Conservation (phyloP, 2,797 vertebrate species). For the Sandelia bainsii region DNA sequence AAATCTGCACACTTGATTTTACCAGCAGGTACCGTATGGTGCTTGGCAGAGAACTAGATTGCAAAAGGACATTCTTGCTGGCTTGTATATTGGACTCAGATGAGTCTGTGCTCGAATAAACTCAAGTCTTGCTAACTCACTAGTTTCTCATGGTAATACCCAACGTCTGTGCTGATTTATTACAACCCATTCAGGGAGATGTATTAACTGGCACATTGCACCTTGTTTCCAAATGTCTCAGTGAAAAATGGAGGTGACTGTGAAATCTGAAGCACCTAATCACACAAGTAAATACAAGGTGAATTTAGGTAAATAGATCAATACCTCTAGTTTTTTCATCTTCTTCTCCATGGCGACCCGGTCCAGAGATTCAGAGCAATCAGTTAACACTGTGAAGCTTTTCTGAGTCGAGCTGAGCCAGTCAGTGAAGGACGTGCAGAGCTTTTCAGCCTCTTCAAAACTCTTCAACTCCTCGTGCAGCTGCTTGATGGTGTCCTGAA, state of each 20-base stretch:
- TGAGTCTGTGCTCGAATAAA: conserved; percentile 43
- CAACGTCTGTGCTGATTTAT: conserved; percentile 44
- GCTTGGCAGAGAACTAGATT: conserved; percentile 52
- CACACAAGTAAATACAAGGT: neutral
- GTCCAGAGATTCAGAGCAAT: conserved; percentile 87
- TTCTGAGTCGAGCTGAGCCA: conserved; percentile 90
- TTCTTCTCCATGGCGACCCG: conserved; percentile 90
- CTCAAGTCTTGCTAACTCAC: conserved; percentile 53
- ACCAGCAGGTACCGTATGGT: conserved; percentile 44
- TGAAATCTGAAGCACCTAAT: conserved; percentile 4
- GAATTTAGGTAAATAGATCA: neutral
- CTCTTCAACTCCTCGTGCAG: conserved; percentile 92
- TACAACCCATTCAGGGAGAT: conserved; percentile 41
- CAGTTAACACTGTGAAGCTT: conserved; percentile 85
- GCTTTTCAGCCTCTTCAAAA: conserved; percentile 90
- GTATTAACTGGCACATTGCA: conserved; percentile 2
- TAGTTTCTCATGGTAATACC: conserved; percentile 45
- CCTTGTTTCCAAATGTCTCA: conserved; percentile 20
- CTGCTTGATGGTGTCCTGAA: conserved; percentile 92
- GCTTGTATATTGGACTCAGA: conserved; percentile 44
- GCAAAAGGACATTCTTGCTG: conserved; percentile 52
- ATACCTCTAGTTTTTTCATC: conserved; percentile 94
- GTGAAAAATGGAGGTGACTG: conserved; percentile 5
- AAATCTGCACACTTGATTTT: conserved; percentile 38
- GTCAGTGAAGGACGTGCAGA: conserved; percentile 88